A percentile compares a stretch with the other conserved stretches of the same genome.
phyloP scores from a whole-genome alignment of 35 echinoderm and acorn worm species.

The Apostichopus californicus region DNA sequence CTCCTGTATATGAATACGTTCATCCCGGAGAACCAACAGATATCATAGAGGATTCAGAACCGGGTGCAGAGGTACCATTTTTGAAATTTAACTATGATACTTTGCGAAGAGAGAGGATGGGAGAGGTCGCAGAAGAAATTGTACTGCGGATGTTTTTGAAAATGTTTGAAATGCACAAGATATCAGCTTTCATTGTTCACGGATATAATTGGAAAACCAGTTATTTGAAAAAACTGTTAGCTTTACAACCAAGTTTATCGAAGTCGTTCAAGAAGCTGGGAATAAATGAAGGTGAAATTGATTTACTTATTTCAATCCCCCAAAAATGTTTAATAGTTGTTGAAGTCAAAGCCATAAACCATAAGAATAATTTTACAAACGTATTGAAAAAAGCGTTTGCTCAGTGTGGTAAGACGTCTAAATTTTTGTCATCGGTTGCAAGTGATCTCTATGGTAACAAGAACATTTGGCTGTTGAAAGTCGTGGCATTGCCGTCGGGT shows the following conservation, averaged over 20 bases:
- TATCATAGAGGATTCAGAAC: not conserved
- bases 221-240: slow-evolving; percentile 7
- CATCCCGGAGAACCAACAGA: slow-evolving; percentile 28
- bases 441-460: not conserved
- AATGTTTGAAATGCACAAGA: not conserved
- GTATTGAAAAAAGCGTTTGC: slow-evolving; percentile 12
- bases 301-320: slow-evolving; percentile 37
- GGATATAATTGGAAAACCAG: slow-evolving; percentile 37
- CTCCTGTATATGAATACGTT: slow-evolving; percentile 16
- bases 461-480: slow-evolving; percentile 22
- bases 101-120: not conserved
- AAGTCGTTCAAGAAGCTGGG: slow-evolving; percentile 18
- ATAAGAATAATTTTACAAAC: not conserved
- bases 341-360: slow-evolving; percentile 28
- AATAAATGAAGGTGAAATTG: slow-evolving; percentile 25
- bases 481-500: slow-evolving; percentile 8
- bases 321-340: slow-evolving; percentile 38
- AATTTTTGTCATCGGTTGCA: slow-evolving; percentile 3
- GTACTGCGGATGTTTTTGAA: not conserved
- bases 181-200: slow-evolving; percentile 15
- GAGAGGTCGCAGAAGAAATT: not conserved
- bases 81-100: slow-evolving; percentile 5
- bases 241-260: not conserved
- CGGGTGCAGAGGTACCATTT: not conserved
- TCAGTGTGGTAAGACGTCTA: not conserved